Evolutionary conservation across 2,888 invertebrate species (phyloP), one percentile per base, ranked within the genome.

Genomic region (Teleogryllus oceanicus): DNA sequence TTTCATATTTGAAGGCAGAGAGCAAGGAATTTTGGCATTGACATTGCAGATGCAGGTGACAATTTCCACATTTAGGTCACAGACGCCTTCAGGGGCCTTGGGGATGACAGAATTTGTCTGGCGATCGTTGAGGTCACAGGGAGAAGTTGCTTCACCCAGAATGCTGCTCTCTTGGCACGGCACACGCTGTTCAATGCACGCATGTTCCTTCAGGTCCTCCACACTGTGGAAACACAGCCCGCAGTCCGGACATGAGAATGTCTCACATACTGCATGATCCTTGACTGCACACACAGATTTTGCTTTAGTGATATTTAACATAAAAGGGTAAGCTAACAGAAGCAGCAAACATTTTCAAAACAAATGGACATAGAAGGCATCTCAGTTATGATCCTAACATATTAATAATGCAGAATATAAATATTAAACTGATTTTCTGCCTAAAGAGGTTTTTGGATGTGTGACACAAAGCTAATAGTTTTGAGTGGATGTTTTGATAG

Each of bases 171-270:
- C 10, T 8, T 18, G 62, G 13, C 62, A 62, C 11, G n/a, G 62
- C 62, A 62, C 62, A 62, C 4, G 62, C 13, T 62, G 62, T 62
- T 13, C n/a, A 62, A 62, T 18, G n/a, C 62, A 18, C 16, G n/a
- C 62, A 62, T 62, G 62, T n/a, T 62, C 62, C 62, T 62, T 62
- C 62, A 62, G 62, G 62, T 62, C 62, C 62, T 18, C 16, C 62
- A 18, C 62, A 62, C 62, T 62, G 62, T n/a, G n/a, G 62, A 62
- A 62, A 62, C 62, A 62, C 62, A 62, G 13, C n/a, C 62, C n/a
- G n/a, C 62, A 62, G 62, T 62, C 62, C 13, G 62, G 62, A 62
- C 62, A 62, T 62, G 62, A 62, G 62, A 62, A 62, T 62, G 62
- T 62, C 62, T 62, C 62, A 13, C 62, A 18, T 62, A 62, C 62